phyloP scores from a whole-genome alignment of 2,888 invertebrate species.

The Oxystoma pomonae region DNA sequence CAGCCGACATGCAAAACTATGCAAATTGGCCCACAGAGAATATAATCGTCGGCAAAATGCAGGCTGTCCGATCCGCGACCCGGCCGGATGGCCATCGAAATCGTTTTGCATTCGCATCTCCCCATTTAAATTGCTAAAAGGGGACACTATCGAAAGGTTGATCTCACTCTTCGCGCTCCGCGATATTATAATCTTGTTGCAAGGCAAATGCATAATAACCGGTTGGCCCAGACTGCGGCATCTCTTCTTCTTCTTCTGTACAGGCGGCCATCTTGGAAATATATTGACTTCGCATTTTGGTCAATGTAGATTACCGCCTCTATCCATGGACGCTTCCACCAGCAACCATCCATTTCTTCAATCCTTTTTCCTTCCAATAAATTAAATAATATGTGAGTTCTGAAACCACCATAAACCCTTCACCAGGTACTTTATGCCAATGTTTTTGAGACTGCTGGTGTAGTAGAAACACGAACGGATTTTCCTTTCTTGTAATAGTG shows the following conservation, averaged over 20 bases:
- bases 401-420: too few species aligned
- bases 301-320: neutral
- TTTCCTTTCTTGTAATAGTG: too few species aligned
- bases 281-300: slow-evolving; percentile 23
- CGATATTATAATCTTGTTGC: slow-evolving; percentile 49
- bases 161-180: slow-evolving; percentile 40
- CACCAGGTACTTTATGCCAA: too few species aligned
- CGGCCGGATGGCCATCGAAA: slow-evolving; percentile 38
- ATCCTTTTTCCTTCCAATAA: too few species aligned
- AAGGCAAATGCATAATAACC: slow-evolving; percentile 49
- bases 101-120: slow-evolving; percentile 46
- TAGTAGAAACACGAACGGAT: too few species aligned
- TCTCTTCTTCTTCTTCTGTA: slow-evolving; percentile 23
- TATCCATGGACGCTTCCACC: too few species aligned
- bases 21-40: slow-evolving; percentile 33
- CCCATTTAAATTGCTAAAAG: slow-evolving; percentile 50
- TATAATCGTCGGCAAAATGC: slow-evolving; percentile 28
- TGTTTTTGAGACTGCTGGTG: too few species aligned
- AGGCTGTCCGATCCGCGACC: slow-evolving; percentile 26
- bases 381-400: too few species aligned
- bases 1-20: slow-evolving; percentile 41
- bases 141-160: slow-evolving; percentile 46
- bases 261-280: slow-evolving; percentile 43
- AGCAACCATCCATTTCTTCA: too few species aligned
- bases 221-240: slow-evolving; percentile 42